A percentile compares a stretch with the other conserved stretches of the same genome.
phyloP scores from a whole-genome alignment of 2,888 invertebrate species.

The Acanthococcus lagerstroemiae region DNA sequence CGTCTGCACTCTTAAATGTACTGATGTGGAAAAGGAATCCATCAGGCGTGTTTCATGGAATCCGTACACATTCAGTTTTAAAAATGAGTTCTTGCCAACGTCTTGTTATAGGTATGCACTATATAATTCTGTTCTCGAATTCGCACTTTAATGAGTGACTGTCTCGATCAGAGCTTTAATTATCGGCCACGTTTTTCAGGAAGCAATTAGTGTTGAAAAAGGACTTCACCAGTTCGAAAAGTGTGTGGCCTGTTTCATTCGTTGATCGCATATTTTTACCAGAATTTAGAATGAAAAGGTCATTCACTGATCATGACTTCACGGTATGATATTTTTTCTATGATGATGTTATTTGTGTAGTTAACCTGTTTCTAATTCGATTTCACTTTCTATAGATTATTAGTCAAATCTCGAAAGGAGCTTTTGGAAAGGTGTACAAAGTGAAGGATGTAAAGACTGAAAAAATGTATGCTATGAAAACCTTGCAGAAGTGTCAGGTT shows the following conservation, averaged over 20 bases:
- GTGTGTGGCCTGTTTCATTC: conserved; percentile 72
- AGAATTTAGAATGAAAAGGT: conserved; percentile 65
- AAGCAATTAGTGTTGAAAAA: background rate
- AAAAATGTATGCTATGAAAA: conserved; percentile 73
- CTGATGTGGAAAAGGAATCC: too few relatives aligned
- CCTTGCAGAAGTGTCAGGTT: conserved; percentile 67
- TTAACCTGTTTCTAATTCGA: background rate
- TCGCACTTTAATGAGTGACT: too few relatives aligned
- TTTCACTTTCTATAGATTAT: conserved; percentile 49
- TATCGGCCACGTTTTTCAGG: conserved; percentile 1
- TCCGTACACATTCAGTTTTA: too few relatives aligned
- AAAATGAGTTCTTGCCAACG: too few relatives aligned
- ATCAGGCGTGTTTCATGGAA: too few relatives aligned
- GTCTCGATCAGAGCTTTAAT: too few relatives aligned
- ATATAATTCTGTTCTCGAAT: too few relatives aligned
- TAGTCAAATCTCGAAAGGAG: conserved; percentile 72
- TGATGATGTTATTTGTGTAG: background rate
- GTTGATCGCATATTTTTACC: conserved; percentile 78
- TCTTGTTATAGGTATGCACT: too few relatives aligned
- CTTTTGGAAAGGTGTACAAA: conserved; percentile 82
- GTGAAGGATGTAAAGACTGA: conserved; percentile 54
- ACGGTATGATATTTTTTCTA: background rate
- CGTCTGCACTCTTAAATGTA: too few relatives aligned
- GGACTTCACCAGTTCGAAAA: conserved; percentile 49
- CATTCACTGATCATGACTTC: conserved; percentile 49